Percentiles rank a stretch among this genome's conserved stretches.
Evolutionary conservation across 2,797 vertebrate genomes (phyloP).

Genomic region (Rhinoraja longicauda): DNA sequence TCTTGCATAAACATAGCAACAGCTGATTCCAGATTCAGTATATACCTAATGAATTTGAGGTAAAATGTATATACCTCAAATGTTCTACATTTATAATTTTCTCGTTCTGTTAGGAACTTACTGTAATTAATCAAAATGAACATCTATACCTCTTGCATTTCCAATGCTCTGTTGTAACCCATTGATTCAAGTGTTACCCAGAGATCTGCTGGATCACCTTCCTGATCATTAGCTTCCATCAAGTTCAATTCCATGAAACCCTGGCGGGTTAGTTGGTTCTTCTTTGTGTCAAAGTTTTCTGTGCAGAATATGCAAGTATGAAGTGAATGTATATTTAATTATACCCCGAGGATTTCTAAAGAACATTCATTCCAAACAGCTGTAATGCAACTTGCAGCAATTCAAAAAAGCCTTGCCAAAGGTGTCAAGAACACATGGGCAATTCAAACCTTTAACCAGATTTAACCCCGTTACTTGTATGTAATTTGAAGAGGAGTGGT

Average conservation of each 20-base stretch:
- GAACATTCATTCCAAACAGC: neutral
- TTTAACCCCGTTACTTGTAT: neutral
- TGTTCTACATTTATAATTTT: neutral
- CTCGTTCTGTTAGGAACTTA: neutral
- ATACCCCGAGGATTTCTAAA: neutral
- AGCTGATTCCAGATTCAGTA: neutral
- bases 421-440: neutral
- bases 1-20: neutral
- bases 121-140: neutral
- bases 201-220: constrained; percentile 77
- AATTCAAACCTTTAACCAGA: neutral
- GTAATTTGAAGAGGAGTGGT: neutral
- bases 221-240: constrained; percentile 82
- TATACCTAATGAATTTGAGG: too few relatives aligned
- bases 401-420: neutral
- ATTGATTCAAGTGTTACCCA: constrained; percentile 83
- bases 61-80: neutral
- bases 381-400: neutral
- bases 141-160: constrained; percentile 71
- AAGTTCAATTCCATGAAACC: constrained; percentile 89
- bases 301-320: constrained; percentile 34
- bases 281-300: constrained; percentile 93
- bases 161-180: constrained; percentile 80
- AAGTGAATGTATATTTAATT: neutral
- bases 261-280: constrained; percentile 79